Base-by-base conservation (phyloP, 2,888 invertebrate genomes). In the Zonitis immaculata region DNA sequence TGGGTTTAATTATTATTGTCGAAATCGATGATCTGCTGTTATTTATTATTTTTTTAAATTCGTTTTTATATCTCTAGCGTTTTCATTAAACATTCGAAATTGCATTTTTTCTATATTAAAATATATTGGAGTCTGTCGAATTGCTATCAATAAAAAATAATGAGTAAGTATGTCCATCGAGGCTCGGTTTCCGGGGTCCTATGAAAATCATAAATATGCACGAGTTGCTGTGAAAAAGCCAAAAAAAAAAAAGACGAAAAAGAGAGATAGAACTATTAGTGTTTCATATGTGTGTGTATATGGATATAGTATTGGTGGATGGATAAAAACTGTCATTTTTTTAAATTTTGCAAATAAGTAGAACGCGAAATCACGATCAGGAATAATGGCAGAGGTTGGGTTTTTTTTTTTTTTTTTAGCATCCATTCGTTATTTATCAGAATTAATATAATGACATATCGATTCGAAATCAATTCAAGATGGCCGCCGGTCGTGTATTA, bases 381-480 rank as follows among this genome's bases (percentile, higher is more conserved):
- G 49, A 51, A 54, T 65, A 66, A 66, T 66, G 63, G 63, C 61
- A 61, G 59, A 60, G 58, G 61, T 64, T 62, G 61, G 63, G n/a
- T n/a, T n/a, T n/a, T n/a, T n/a, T n/a, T n/a, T n/a, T n/a, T n/a
- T n/a, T n/a, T n/a, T n/a, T n/a, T 63, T 60, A 64, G 62, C 63
- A 60, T 60, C 56, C 64, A 65, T 63, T 66, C 63, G 62, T 64
- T 63, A 66, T 65, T 71, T 68, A 71, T 71, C 69, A 64, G 71
- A 71, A 71, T 70, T 71, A 69, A 70, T 71, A 70, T 72, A 72
- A 72, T 72, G 71, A 71, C 70, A 70, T 71, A 72, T 72, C 68
- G 72, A 72, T 71, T 67, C 57, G 63, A 68, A 69, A 72, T 69
- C 69, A 69, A 69, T 70, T 69, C 71, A 71, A 71, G 64, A 64